Base-by-base conservation (phyloP, 1,140 invertebrate species). In the Temnothorax longispinosus region DNA sequence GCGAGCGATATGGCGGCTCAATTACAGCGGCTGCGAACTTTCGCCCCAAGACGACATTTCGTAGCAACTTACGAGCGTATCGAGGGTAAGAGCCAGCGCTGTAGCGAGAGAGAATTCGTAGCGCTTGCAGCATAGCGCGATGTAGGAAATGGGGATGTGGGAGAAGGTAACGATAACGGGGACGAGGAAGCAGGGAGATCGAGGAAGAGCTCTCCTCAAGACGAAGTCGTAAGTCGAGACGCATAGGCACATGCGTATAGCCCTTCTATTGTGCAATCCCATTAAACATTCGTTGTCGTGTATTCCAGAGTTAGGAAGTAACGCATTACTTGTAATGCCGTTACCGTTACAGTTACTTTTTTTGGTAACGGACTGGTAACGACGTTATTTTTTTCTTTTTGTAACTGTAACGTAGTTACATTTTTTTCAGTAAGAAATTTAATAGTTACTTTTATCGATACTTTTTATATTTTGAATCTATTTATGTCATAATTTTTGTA, bases 211-310 rank as follows among this genome's bases (percentile, higher is more conserved):
- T 58, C 65, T 72, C 21, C 11, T 38, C 5, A 10, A 21, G 21
- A 50, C 56, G n/a, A 86, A 80, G 71, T 72, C 38, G 72, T 69
- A 84, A 44, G 71, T 84, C 87, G 41, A 85, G 60, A 44, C 60
- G 60, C 62, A n/a, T 72, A 84, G 50, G 58, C 75, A 69, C 38
- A 75, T 47, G 52, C 32, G 84, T 38, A 32, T 72, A 88, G 71
- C 65, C 69, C 52, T 60, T 47, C 92, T 88, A 93, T 94, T 94
- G 92, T 92, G 93, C 93, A 93, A 92, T 91, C 93, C 93, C 93
- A 94, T 94, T 94, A 94, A 94, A 94, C 93, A 94, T 93, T 94
- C 90, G 90, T 90, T 92, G 93, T 91, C 93, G 44, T 3, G 38
- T 41, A 6, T 41, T 5, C 38, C 38, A 27, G 27, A 27, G 27